Evolutionary conservation across 2,888 invertebrate species (phyloP), one percentile per base, ranked within the genome.

Genomic region (Yponomeuta plumbellus): DNA sequence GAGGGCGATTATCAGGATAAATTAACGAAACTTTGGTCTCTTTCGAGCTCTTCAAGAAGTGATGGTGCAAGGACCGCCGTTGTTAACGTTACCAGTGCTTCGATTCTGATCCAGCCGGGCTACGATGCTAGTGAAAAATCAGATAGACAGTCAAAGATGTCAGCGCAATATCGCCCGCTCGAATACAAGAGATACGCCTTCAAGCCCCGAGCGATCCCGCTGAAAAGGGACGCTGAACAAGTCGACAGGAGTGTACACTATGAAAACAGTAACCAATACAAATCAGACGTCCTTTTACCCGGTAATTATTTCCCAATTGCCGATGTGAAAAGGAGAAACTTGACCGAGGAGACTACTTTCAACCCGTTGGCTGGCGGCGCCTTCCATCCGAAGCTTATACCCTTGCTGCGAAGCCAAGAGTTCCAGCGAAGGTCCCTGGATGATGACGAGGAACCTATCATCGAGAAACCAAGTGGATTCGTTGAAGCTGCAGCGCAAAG

Each of bases 221-320:
- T 86, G 6, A 79, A 73, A 52, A 76, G 76, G 67, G 69, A 68
- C 17, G 79, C 74, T 3, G 26, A 58, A 23, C 79, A 81, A 71
- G 74, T 78, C 0, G 85, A 84, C 64, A 84, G 79, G 67, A 84
- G 79, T 66, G 75, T 81, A 8, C 88, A 86, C 70, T 88, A 89
- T 70, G 73, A 80, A 68, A 75, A 77, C 57, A 79, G 85, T 63
- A 80, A 80, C 63, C 80, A 83, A 70, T 78, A 80, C 71, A 88
- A 85, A 71, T 76, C 85, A 68, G 84, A 85, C 65, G 73, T 80
- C 71, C 89, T 88, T 85, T 88, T 88, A 84, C 86, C 89, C 74
- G 90, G 89, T 83, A 88, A 88, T 88, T 90, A 86, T 78, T 77
- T 84, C 67, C 78, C 82, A 81, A 90, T 90, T 87, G 85, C 87